phyloP scores from a whole-genome alignment of 2,113 vertebrate genomes.

The Nymphicus hollandicus region DNA sequence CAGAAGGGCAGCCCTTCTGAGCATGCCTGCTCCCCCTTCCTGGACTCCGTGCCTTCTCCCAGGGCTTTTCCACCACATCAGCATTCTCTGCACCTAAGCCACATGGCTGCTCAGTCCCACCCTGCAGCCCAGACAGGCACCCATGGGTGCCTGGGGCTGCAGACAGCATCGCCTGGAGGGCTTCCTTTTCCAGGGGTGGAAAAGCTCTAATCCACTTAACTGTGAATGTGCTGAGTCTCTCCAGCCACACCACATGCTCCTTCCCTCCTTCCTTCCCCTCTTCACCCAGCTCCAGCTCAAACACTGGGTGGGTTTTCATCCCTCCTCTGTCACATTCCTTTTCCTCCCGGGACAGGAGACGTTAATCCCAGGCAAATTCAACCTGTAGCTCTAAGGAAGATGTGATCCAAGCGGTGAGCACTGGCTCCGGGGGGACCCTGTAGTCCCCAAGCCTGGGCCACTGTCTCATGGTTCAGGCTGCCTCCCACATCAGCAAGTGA shows the following conservation, averaged over 20 bases:
- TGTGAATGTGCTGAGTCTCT: fast-evolving
- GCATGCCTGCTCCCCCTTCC: slow-evolving; percentile 45
- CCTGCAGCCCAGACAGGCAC: neutral
- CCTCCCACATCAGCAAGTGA: neutral
- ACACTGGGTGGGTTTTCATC: neutral
- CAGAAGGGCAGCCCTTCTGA: slow-evolving; percentile 65
- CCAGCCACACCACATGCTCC: neutral
- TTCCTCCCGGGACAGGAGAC: neutral
- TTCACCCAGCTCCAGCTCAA: fast-evolving
- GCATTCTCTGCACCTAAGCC: neutral
- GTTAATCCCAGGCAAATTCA: neutral
- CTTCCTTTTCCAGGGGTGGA: neutral
- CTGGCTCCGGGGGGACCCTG: neutral
- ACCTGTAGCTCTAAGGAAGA: neutral
- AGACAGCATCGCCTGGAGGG: fast-evolving
- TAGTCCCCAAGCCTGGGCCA: neutral
- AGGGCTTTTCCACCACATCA: neutral
- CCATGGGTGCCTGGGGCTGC: neutral
- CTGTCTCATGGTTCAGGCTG: neutral
- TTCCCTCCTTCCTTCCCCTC: neutral
- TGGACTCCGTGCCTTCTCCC: neutral
- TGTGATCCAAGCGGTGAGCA: neutral
- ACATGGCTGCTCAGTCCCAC: fast-evolving
- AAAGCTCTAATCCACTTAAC: neutral
- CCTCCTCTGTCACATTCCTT: neutral